phyloP scores from a whole-genome alignment of 2,888 invertebrate genomes.

The Cyaniris semiargus region DNA sequence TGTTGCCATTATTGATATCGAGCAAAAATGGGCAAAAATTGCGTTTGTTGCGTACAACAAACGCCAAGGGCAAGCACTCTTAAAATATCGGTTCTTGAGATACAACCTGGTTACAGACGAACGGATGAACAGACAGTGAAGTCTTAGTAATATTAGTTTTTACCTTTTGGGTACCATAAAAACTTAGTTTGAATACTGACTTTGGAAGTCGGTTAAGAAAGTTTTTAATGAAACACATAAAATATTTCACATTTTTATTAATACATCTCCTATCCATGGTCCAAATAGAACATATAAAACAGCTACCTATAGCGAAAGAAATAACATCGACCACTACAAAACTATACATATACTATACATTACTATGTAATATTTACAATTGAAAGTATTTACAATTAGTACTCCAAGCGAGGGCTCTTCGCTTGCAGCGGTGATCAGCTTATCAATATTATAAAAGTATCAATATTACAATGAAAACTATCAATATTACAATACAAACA shows the following conservation, averaged over 20 bases:
- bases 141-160: too few species aligned
- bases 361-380: slow-evolving; percentile 24
- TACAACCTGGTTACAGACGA: too few species aligned
- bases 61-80: too few species aligned
- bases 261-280: slow-evolving; percentile 42
- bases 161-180: too few species aligned
- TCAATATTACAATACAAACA: background rate
- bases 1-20: too few species aligned
- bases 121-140: too few species aligned
- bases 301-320: slow-evolving; percentile 33
- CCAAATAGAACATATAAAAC: slow-evolving; percentile 40
- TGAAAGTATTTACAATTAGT: slow-evolving; percentile 43
- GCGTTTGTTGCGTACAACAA: too few species aligned
- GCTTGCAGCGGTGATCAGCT: slow-evolving; percentile 58
- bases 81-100: too few species aligned
- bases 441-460: slow-evolving; percentile 47
- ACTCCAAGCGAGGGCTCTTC: slow-evolving; percentile 76
- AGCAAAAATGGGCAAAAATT: too few species aligned
- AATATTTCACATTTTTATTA: slow-evolving; percentile 24
- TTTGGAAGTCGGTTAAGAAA: background rate
- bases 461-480: slow-evolving; percentile 30
- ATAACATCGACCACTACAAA: slow-evolving; percentile 28
- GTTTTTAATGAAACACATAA: background rate
- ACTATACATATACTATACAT: slow-evolving; percentile 24
- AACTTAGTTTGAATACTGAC: too few species aligned